Evolutionary conservation across 2,888 invertebrate genomes (phyloP), one percentile per base, ranked within the genome.

Genomic region (Miltochrista miniata): DNA sequence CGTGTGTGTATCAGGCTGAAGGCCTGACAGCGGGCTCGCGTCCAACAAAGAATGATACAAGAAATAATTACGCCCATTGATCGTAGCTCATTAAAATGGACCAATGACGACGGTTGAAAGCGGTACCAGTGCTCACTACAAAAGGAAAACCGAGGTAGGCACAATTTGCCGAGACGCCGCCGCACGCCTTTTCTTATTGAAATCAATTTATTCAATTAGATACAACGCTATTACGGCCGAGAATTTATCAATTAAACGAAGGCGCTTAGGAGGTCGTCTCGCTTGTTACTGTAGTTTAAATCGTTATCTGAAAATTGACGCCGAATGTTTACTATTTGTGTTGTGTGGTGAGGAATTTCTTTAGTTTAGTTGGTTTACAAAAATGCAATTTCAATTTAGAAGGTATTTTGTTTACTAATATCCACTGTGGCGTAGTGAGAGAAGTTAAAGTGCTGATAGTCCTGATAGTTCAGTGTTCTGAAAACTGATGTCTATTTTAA

Each of bases 51-150:
- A 87, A 89, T 86, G 81, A 86, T 84, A 87, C 86, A 79, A 87
- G 82, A 84, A 87, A 90, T 86, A 89, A 89, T 90, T 89, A 90
- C 90, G 89, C 89, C 89, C 89, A 87, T 89, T 88, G 86, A 89
- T 87, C 84, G 83, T 72, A 74, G 81, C 88, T 89, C 86, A 89
- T 88, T 90, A 89, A 85, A 87, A 80, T 76, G 71, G 70, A 78
- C 88, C 90, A 90, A 90, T 89, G 76, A 24, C 18, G 18, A 24
- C 18, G 79, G 76, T 71, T 66, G 70, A 70, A 72, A 70, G 38
- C 68, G 72, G 61, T 64, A 44, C 57, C 56, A 62, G 68, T 64
- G 66, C 64, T 63, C 57, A 61, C 63, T 64, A 81, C 79, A 87
- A 87, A 86, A 87, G 81, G 78, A 84, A 76, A 74, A 81, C 68